These are phyloP conservation scores for Nesoenas mayeri DNA, from an alignment of 2,113 vertebrate species.

Conservation along the genomic window DNA sequence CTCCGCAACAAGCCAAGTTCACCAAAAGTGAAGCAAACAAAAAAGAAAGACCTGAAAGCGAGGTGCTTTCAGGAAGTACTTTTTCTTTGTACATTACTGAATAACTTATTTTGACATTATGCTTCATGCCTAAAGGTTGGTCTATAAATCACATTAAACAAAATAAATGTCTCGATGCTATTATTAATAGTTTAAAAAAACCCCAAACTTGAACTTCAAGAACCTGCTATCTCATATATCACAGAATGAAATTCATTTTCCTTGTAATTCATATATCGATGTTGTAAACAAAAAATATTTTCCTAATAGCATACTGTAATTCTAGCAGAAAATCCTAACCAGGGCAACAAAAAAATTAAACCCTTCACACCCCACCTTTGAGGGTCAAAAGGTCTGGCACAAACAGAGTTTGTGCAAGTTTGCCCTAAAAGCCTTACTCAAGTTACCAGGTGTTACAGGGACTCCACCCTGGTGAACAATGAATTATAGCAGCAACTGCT, in stretches of 20 bases:
- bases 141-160: neutral
- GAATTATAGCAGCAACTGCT: neutral
- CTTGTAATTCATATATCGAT: neutral
- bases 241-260: neutral
- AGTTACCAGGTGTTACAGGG: neutral
- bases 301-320: neutral
- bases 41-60: neutral
- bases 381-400: neutral
- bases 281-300: neutral
- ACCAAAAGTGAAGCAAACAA: neutral
- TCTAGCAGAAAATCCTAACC: neutral
- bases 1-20: neutral
- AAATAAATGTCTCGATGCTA: neutral
- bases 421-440: neutral
- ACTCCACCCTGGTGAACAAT: neutral
- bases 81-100: neutral
- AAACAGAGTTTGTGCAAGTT: neutral
- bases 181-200: neutral
- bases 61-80: neutral
- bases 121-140: neutral
- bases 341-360: neutral
- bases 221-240: neutral
- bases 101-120: neutral
- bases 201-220: neutral
- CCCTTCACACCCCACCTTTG: neutral